These are phyloP conservation scores for Brachyalestes nurse DNA, from an alignment of 2,797 vertebrate genomes.

Conservation along the genomic window DNA sequence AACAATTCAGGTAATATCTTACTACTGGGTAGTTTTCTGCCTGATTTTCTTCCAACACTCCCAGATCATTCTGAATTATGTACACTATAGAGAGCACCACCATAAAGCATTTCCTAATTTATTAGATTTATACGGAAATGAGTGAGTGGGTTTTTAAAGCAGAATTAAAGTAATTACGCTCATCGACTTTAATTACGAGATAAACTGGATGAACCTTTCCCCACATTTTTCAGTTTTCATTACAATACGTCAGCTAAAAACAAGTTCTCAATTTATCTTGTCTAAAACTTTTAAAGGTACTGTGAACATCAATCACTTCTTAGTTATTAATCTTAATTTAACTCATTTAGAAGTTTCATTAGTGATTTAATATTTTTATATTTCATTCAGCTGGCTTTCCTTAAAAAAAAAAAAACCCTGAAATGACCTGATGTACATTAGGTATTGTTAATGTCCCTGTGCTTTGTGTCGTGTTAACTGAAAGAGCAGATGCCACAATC, in stretches of 20 bases:
- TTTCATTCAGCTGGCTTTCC: background rate
- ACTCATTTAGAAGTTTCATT: slow-evolving; percentile 27
- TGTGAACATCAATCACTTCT: background rate
- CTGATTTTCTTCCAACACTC: background rate
- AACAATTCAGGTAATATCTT: too few relatives aligned
- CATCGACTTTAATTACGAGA: background rate
- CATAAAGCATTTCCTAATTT: background rate
- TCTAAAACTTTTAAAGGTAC: background rate
- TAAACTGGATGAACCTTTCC: background rate
- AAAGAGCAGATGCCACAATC: slow-evolving; percentile 19
- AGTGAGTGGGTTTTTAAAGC: background rate
- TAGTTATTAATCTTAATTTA: slow-evolving; percentile 32
- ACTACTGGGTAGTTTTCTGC: background rate
- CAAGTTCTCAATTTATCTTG: background rate
- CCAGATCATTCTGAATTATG: background rate
- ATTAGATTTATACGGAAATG: background rate
- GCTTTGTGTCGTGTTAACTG: slow-evolving; percentile 20
- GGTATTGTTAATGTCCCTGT: slow-evolving; percentile 12
- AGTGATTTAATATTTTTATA: background rate
- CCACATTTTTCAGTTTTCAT: background rate
- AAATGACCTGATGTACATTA: slow-evolving; percentile 10
- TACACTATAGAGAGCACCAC: background rate
- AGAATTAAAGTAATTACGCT: slow-evolving; percentile 10
- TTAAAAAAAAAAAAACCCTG: background rate
- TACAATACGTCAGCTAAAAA: slow-evolving; percentile 22